Conservation (phyloP, 2,113 vertebrate species). For the Sardina pilchardus region DNA sequence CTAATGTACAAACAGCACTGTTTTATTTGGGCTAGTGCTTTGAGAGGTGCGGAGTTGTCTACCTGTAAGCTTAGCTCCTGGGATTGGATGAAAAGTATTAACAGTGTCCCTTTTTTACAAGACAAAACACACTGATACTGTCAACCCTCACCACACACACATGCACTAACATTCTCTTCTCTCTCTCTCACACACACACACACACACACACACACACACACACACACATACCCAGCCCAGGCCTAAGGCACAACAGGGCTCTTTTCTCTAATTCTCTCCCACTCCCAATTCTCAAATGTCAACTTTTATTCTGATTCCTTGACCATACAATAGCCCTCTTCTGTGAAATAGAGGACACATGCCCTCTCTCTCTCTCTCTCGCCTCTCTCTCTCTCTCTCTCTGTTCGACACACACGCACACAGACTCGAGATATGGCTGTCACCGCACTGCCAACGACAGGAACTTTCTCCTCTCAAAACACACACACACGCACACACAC, state of each 20-base stretch:
- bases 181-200: background rate
- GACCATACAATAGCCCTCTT: conserved; percentile 36
- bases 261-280: conserved; percentile 38
- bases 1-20: background rate
- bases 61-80: background rate
- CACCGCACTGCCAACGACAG: background rate
- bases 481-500: background rate
- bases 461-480: background rate
- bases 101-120: background rate
- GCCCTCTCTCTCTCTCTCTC: background rate
- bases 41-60: background rate
- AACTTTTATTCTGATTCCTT: conserved; percentile 27
- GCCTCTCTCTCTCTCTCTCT: background rate
- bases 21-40: background rate
- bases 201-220: background rate
- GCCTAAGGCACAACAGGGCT: conserved; percentile 24
- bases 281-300: conserved; percentile 46
- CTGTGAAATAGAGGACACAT: conserved; percentile 10
- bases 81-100: background rate
- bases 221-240: background rate
- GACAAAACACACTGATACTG: background rate
- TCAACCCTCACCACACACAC: background rate
- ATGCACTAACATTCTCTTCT: background rate
- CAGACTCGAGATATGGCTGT: background rate
- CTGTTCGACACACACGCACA: background rate